Evolutionary conservation across 2,888 invertebrate species (phyloP).

Genomic region (Dinocampus coccinellae): DNA sequence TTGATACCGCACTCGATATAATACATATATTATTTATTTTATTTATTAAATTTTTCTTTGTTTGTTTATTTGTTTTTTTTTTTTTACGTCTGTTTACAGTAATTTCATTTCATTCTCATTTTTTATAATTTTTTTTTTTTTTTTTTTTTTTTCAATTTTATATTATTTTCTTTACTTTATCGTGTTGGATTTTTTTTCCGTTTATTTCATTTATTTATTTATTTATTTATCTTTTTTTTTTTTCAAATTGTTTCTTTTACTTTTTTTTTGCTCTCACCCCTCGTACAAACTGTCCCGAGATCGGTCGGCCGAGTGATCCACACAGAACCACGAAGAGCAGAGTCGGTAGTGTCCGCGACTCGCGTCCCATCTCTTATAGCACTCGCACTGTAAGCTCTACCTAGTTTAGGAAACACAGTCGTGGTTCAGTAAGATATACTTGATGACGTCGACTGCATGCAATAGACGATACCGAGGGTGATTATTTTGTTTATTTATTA

Average conservation of each 20-base stretch:
- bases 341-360: conserved; percentile 23
- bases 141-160: neutral
- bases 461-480: conserved; percentile 32
- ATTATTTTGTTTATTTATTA: conserved; percentile 10
- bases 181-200: conserved; percentile 30
- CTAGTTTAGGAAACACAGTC: conserved; percentile 70
- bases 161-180: conserved; percentile 4
- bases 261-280: conserved; percentile 27
- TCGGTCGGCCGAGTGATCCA: conserved; percentile 29
- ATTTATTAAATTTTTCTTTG: too few relatives aligned
- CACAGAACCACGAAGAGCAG: conserved; percentile 29
- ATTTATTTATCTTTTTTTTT: conserved; percentile 26
- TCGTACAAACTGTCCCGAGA: conserved; percentile 35
- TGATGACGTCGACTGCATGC: conserved; percentile 52
- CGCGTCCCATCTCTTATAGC: conserved; percentile 46
- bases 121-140: conserved; percentile 38
- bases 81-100: neutral
- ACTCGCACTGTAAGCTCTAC: conserved; percentile 65
- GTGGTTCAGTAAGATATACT: conserved; percentile 64
- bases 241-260: conserved; percentile 26
- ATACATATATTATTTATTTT: conserved; percentile 47
- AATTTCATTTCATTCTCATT: neutral
- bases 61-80: too few relatives aligned
- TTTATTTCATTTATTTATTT: conserved; percentile 27
- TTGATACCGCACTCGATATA: conserved; percentile 55